Evolutionary conservation across 2,888 invertebrate species (phyloP), one percentile per base, ranked within the genome.

Genomic region (Stegophylla sp.): DNA sequence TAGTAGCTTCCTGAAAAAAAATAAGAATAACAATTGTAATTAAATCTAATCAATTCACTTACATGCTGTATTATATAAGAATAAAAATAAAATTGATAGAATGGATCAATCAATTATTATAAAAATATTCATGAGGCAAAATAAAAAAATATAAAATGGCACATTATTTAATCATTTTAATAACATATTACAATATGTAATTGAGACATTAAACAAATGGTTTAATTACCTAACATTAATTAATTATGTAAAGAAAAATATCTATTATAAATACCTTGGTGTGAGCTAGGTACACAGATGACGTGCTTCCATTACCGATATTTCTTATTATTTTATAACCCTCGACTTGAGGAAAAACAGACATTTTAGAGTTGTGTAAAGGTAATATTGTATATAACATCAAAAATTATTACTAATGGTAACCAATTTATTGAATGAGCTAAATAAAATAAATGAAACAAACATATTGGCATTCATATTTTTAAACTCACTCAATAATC

Each of bases 251-350:
- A n/a, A n/a, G n/a, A n/a, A n/a, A n/a, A n/a, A n/a, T n/a, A n/a
- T n/a, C 34, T 34, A 34, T 7, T 5, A 41, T 85, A 83, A 86
- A 84, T 85, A 91, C 92, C 89, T 92, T 92, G 84, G 89, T 90
- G 82, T 90, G 89, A 0, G 94, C 94, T 87, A 94, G 94, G 86
- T 92, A 94, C 0, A 96, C 95, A 0, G 91, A 91, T 0, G 95
- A 93, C 87, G 94, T 95, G 84, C 93, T 93, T 1, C 95, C 95
- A 23, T 90, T 89, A 0, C 95, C 95, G 13, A 95, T 88, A 86
- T 91, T 92, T 84, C 92, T 92, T 4, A 91, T 89, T 71, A 93
- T 88, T 23, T 91, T 89, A 85, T 91, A 93, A 64, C 92, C 92
- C 15, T 82, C 48, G 12, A 83, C 61, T 48, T 79, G 67, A 7